Base-by-base conservation (phyloP, 2,113 vertebrate genomes). In the Equus przewalskii region DNA sequence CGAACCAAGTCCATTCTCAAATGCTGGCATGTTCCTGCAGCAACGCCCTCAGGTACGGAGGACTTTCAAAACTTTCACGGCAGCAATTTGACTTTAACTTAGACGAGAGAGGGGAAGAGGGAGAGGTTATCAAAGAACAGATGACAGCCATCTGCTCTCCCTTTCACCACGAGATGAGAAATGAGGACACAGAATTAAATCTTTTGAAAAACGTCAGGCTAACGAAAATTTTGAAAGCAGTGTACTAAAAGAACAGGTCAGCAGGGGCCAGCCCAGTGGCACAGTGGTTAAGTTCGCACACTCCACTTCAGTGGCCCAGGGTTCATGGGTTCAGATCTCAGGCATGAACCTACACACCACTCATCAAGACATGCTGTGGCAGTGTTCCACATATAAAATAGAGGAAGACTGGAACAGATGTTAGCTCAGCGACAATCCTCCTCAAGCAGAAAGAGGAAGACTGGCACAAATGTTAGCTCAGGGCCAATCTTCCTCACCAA, bases 41-140 rank as follows among this genome's bases (percentile, higher is more conserved):
- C 16, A 89, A 83, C 33, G 83, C 58, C 70, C 91, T 58, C 5
- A 64, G 21, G 33, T 82, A 36, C 21, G 33, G 41, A 67, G 11
- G 41, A 28, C 30, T 58, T 70, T 73, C 33, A 84, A 69, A 96
- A 72, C 26, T 72, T 76, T 36, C 12, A 76, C 30, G 80, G 49
- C 81, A 60, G 44, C 69, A 60, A 85, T 83, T 80, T 79, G 87
- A 88, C n/a, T 91, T 88, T 79, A 95, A 88, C 81, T 79, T 56
- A 73, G 54, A 80, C 69, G 75, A 89, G 26, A 76, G 51, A 22
- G 16, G 79, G 18, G 21, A 64, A 83, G 75, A 92, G 26, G 41
- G 58, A 92, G 75, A 90, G 80, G 92, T 76, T 67, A 83, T 78
- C 56, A 90, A 91, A 96, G 91, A 94, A 85, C 80, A 75, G 44